phyloP scores from a whole-genome alignment of 37 sponge, comb jelly and placozoan genomes.

The Beroe ovata region DNA sequence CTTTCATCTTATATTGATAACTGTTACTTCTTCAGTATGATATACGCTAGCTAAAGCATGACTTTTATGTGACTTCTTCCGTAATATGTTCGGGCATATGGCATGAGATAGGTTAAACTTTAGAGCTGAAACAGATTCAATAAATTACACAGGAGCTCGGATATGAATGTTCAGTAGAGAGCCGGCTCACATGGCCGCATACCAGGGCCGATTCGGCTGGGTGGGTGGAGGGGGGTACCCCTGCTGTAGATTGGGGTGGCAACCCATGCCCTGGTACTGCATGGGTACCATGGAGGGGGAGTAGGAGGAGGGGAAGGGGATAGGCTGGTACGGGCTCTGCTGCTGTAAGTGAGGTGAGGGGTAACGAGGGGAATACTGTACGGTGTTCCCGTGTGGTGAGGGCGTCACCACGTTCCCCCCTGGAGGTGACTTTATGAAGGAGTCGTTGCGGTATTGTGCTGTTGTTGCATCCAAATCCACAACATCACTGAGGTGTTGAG shows the following conservation, averaged over 20 bases:
- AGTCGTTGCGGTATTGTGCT: conserved; percentile 55
- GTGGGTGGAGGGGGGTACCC: conserved; percentile 4
- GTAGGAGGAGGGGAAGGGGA: conserved; percentile 53
- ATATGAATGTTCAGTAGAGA: not conserved
- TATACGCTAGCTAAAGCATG: too few relatives aligned
- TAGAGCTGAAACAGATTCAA: not conserved
- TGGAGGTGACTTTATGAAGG: conserved; percentile 5
- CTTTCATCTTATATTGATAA: too few relatives aligned
- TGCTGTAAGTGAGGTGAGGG: conserved; percentile 29
- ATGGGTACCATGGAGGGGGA: not conserved
- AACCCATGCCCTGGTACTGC: not conserved
- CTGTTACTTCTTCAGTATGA: too few relatives aligned
- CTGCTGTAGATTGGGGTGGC: conserved; percentile 6
- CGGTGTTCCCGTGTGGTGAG: not conserved
- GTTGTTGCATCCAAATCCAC: conserved; percentile 59
- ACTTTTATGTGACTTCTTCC: not conserved
- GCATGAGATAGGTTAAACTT: too few relatives aligned
- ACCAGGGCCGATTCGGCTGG: not conserved
- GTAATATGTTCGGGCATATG: too few relatives aligned
- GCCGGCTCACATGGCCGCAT: conserved; percentile 7
- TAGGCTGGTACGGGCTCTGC: not conserved
- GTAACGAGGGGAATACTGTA: conserved; percentile 46
- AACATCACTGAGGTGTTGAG: conserved; percentile 37
- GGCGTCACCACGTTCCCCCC: not conserved
- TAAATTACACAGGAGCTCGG: not conserved